Base-by-base conservation (phyloP, 92 coral and sea anemone genomes). In the Metridium senile region DNA sequence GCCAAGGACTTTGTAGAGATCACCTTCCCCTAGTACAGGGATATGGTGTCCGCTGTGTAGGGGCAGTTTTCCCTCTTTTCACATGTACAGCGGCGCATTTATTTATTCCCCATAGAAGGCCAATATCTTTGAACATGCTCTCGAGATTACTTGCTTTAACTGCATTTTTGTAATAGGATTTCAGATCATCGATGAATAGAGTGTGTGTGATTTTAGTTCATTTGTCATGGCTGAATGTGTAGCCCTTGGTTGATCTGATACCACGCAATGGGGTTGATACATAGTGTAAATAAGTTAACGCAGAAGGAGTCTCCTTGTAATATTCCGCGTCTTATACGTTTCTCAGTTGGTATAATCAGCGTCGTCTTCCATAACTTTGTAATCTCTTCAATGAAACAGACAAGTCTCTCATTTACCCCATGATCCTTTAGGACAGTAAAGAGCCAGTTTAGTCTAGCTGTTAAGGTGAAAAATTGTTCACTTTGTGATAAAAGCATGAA, bases 211-310 rank as follows among this genome's bases (percentile, higher is more conserved):
- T 46, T 43, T 70, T 70, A 6, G 16, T 29, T 21, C 16, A 21
- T 21, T 70, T 70, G 2, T 70, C 62, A 45, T 70, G 62, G 2
- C 26, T 21, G 35, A 46, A 43, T 46, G 70, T 64, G 76, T 71
- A 71, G 23, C 76, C 76, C 32, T 71, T 63, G 23, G 57, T 71
- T 35, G 58, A n/a, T 34, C 61, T 34, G 23, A n/a, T 47, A 71
- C 76, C 62, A 71, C 26, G 76, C 64, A 25, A 71, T 71, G 57
- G 76, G 76, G 76, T 71, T 71, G 63, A 71, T 11, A 71, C 63
- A 71, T 35, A 71, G 58, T 43, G 76, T 71, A 47, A 71, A 71
- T n/a, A 35, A 58, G 22, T 21, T 71, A 18, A 46, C 58, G 22
- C 59, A n/a, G n/a, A n/a, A n/a, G n/a, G n/a, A n/a, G n/a, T n/a